A percentile compares a stretch with the other conserved stretches of the same genome.
Conservation (phyloP, 2,888 invertebrate species). For the Sthenelais limicola region DNA sequence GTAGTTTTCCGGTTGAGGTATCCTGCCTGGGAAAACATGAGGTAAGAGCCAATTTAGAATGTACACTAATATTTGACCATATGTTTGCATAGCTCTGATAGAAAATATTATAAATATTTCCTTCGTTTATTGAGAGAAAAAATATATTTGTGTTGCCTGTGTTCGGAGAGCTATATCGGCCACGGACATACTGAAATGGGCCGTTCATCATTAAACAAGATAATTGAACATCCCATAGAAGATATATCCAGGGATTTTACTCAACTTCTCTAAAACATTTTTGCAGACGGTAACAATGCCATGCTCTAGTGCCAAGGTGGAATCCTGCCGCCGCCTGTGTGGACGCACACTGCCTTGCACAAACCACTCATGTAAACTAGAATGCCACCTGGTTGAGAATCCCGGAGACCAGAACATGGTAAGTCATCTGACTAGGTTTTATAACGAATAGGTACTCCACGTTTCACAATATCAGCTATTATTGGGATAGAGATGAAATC, state of each 20-base stretch:
- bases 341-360: slow-evolving; percentile 71
- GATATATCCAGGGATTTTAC: too few relatives aligned
- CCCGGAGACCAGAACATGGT: slow-evolving; percentile 51
- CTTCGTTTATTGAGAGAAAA: too few relatives aligned
- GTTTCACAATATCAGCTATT: too few relatives aligned
- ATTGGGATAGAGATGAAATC: too few relatives aligned
- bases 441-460: neutral
- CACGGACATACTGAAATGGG: too few relatives aligned
- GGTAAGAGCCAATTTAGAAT: slow-evolving; percentile 56
- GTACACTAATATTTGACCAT: too few relatives aligned
- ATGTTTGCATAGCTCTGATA: too few relatives aligned
- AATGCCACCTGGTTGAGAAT: slow-evolving; percentile 79
- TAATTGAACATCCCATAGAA: too few relatives aligned
- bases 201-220: too few relatives aligned
- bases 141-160: too few relatives aligned
- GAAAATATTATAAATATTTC: too few relatives aligned
- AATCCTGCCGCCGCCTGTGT: slow-evolving; percentile 73
- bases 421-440: neutral
- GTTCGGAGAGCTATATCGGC: too few relatives aligned
- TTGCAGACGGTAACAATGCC: slow-evolving; percentile 66
- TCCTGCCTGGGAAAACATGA: slow-evolving; percentile 73
- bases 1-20: slow-evolving; percentile 77
- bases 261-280: neutral
- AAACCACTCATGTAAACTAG: slow-evolving; percentile 77
- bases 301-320: slow-evolving; percentile 76